phyloP scores from a whole-genome alignment of 1,140 invertebrate genomes.

The Ceratosolen fusciceps region DNA sequence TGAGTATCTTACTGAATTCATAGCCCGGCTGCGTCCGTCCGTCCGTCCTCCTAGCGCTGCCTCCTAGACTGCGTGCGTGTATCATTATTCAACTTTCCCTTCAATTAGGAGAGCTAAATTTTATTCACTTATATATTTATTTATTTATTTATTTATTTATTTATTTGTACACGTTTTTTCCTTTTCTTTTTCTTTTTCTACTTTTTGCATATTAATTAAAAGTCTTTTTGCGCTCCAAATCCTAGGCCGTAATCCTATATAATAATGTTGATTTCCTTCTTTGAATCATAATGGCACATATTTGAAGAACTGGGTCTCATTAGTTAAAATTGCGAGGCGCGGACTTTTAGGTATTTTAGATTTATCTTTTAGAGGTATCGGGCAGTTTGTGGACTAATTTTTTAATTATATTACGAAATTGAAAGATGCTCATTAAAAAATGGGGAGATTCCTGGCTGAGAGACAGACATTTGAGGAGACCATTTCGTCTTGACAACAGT shows the following conservation, averaged over 20 bases:
- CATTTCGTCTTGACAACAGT: not conserved
- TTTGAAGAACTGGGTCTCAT: not conserved
- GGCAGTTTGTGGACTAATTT: not conserved
- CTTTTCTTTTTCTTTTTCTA: too few relatives aligned
- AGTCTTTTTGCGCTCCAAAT: not conserved
- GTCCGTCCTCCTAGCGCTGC: too few relatives aligned
- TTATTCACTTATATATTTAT: too few relatives aligned
- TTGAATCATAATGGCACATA: not conserved
- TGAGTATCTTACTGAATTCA: slow-evolving; percentile 14
- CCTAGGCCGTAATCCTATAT: not conserved
- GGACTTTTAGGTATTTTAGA: too few relatives aligned
- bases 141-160: too few relatives aligned
- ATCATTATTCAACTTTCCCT: slow-evolving; percentile 17
- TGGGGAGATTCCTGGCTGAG: not conserved
- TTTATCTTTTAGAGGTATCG: not conserved
- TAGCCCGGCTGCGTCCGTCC: not conserved
- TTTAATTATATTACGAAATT: slow-evolving; percentile 4
- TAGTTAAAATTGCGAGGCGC: not conserved
- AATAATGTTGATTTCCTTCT: not conserved
- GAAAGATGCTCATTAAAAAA: slow-evolving; percentile 18
- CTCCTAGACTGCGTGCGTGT: not conserved
- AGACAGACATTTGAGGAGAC: not conserved
- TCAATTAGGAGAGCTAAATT: slow-evolving; percentile 7
- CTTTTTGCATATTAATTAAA: slow-evolving; percentile 5
- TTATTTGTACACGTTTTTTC: too few relatives aligned